A percentile compares a stretch with the other conserved stretches of the same genome.
These are phyloP conservation scores for Herpailurus yagouaroundi DNA, from an alignment of 2,113 vertebrate genomes.

Conservation along the genomic window DNA sequence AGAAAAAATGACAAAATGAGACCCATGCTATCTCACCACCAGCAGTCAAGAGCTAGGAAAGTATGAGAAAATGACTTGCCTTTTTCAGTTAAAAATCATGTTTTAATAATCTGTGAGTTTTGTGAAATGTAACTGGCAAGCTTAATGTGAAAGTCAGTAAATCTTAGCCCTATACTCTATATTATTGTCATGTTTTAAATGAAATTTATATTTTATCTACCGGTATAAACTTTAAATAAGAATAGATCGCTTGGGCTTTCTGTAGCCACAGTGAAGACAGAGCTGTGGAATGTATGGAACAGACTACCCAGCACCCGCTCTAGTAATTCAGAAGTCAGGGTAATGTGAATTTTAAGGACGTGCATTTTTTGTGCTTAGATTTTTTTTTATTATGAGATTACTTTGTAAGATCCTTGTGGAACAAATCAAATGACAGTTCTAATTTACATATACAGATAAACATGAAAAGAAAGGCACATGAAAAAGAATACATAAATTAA, in stretches of 20 bases:
- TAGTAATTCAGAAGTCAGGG: neutral
- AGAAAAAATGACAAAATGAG: neutral
- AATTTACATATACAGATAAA: constrained; percentile 52
- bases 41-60: neutral
- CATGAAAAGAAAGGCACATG: neutral
- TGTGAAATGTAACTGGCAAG: neutral
- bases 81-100: neutral
- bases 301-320: neutral
- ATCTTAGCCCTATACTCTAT: neutral
- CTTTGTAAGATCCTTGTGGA: neutral
- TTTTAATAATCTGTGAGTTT: neutral
- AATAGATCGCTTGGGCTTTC: neutral
- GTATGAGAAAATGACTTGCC: neutral
- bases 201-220: neutral
- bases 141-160: neutral
- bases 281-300: neutral
- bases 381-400: neutral
- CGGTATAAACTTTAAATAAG: neutral
- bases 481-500: neutral
- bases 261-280: neutral
- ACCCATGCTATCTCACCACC: neutral
- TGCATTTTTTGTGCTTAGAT: neutral
- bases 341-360: neutral
- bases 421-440: constrained; percentile 73
- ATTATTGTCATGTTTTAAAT: neutral